Percentiles rank a stretch among this genome's conserved stretches.
Evolutionary conservation across 2,888 invertebrate species (phyloP).

Genomic region (Drosophila maculinotata): DNA sequence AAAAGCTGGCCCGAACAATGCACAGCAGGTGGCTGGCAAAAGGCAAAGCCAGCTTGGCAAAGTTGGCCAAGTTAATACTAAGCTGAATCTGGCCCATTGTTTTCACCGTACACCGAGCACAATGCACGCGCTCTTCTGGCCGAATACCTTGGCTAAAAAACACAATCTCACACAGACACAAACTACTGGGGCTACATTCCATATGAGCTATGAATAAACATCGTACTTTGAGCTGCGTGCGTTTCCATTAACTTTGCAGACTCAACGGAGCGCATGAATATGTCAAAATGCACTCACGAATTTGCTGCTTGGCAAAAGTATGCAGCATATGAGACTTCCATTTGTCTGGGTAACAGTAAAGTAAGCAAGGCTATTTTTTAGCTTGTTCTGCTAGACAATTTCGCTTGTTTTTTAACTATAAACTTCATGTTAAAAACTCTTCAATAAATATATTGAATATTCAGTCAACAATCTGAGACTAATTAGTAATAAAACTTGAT

Average conservation of each 20-base stretch:
- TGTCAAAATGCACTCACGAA: conserved; percentile 75
- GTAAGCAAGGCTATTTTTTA: background rate
- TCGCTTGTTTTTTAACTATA: background rate
- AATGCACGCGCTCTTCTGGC: conserved; percentile 28
- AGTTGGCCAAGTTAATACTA: conserved; percentile 29
- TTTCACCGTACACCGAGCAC: conserved; percentile 10
- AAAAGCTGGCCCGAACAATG: conserved; percentile 21
- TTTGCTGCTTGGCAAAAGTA: conserved; percentile 27
- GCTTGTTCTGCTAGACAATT: conserved; percentile 2
- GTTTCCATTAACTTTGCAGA: conserved; percentile 71
- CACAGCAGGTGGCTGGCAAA: conserved; percentile 29
- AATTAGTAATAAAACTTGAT: too few relatives aligned
- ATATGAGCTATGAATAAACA: conserved; percentile 45
- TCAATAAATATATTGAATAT: too few relatives aligned
- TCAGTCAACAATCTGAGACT: too few relatives aligned
- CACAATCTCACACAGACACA: conserved; percentile 9
- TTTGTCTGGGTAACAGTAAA: conserved; percentile 2
- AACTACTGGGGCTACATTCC: conserved; percentile 6
- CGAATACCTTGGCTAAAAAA: conserved; percentile 8
- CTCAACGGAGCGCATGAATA: conserved; percentile 72
- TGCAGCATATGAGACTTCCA: background rate
- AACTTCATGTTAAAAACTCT: too few relatives aligned
- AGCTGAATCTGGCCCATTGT: conserved; percentile 43
- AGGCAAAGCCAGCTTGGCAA: conserved; percentile 24
- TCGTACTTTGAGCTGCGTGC: conserved; percentile 38